Conservation (phyloP, 2,797 vertebrate genomes). For the Mus minutoides region DNA sequence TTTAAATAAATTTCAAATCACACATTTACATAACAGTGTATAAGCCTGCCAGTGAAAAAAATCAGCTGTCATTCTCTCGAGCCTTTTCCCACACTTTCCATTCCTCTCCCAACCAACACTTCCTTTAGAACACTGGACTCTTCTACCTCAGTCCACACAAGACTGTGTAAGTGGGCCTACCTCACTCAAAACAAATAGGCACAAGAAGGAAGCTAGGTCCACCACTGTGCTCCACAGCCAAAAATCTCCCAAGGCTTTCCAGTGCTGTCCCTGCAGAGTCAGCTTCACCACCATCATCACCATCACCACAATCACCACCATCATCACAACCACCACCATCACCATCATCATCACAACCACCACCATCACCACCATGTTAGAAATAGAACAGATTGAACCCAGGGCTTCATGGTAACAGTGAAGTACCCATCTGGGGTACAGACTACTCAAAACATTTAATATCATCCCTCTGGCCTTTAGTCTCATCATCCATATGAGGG, state of each 20-base stretch:
- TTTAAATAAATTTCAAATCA: constrained; percentile 3
- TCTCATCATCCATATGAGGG: background rate
- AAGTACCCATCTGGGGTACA: background rate
- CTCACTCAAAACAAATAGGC: background rate
- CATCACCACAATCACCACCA: too few relatives aligned
- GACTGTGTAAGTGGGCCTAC: background rate
- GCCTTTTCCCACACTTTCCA: background rate
- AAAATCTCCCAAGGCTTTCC: background rate
- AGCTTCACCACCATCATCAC: background rate
- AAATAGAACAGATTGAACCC: background rate
- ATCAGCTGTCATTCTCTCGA: background rate
- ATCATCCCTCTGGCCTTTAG: background rate
- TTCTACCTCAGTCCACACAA: background rate
- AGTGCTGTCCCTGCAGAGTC: background rate
- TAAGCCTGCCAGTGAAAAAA: constrained; percentile 20
- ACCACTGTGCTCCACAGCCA: background rate
- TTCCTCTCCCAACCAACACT: constrained; percentile 18
- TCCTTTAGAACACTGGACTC: background rate
- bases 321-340: background rate
- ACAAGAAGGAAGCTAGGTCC: background rate
- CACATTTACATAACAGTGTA: background rate
- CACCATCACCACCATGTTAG: background rate
- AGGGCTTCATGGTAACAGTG: background rate
- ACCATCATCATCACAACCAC: background rate
- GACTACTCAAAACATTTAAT: background rate